Percentiles rank a stretch among this genome's conserved stretches.
These are phyloP conservation scores for Tupaia tana DNA, from an alignment of 2,113 vertebrate genomes.

Conservation along the genomic window DNA sequence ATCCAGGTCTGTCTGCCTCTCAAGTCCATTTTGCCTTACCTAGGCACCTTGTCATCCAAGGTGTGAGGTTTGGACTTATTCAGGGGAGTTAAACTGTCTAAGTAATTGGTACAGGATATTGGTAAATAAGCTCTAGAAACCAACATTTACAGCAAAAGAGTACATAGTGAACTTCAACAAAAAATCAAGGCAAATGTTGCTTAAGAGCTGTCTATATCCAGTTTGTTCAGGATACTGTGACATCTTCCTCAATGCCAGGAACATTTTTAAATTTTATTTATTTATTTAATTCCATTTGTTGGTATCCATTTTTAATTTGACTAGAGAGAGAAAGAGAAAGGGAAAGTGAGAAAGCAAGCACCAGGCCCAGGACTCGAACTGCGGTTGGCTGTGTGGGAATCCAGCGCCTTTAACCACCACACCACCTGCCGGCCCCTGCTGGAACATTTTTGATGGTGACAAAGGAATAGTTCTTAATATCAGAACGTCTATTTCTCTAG, in stretches of 20 bases:
- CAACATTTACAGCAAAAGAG: not conserved
- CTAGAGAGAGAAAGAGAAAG: too few species aligned
- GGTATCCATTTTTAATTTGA: too few species aligned
- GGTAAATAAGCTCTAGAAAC: not conserved
- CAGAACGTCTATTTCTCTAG: not conserved
- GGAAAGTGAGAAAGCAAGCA: too few species aligned
- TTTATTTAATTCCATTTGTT: too few species aligned
- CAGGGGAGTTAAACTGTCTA: not conserved
- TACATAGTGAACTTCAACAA: not conserved
- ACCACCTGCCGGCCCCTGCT: too few species aligned
- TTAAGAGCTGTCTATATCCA: not conserved
- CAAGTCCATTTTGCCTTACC: not conserved
- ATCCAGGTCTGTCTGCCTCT: not conserved
- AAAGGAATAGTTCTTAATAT: not conserved
- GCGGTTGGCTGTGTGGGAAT: too few species aligned
- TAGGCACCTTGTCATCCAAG: not conserved
- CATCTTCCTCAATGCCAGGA: not conserved
- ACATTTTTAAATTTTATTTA: not conserved
- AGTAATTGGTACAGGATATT: not conserved
- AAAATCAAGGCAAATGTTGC: not conserved
- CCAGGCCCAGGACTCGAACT: too few species aligned
- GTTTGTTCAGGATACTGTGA: fast-evolving
- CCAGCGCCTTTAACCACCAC: too few species aligned
- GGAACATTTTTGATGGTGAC: not conserved
- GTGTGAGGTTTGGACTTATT: not conserved